Conservation (phyloP, 1,140 invertebrate species). For the Phymastichus coffea region DNA sequence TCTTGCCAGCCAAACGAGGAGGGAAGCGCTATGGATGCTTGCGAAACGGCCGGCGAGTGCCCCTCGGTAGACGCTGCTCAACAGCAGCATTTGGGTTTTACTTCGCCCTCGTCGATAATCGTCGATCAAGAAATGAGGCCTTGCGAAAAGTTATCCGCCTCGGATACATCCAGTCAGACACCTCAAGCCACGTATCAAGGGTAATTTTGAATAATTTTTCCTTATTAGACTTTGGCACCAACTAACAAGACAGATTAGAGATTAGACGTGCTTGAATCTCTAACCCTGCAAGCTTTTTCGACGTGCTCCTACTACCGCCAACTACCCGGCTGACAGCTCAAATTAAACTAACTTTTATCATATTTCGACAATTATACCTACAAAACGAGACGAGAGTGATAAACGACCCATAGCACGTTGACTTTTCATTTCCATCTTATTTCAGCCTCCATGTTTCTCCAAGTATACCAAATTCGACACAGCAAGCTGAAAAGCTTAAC, state of each 20-base stretch:
- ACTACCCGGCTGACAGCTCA: background rate
- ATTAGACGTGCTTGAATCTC: too few species aligned
- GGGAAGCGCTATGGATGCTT: constrained; percentile 3
- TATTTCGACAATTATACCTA: too few species aligned
- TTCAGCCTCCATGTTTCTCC: constrained; percentile 5
- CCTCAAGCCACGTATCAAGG: constrained; percentile 3
- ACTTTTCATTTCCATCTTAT: constrained; percentile 1
- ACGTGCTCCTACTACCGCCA: too few species aligned
- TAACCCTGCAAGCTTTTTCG: too few species aligned
- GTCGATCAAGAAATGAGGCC: constrained; percentile 48
- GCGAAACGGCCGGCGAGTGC: background rate
- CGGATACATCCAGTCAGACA: background rate
- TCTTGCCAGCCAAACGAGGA: background rate
- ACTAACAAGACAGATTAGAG: too few species aligned
- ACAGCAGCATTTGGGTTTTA: background rate
- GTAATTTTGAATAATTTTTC: constrained; percentile 14
- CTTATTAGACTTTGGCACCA: too few species aligned
- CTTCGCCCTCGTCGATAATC: constrained; percentile 17
- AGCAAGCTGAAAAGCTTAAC: background rate
- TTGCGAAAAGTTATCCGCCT: constrained; percentile 36
- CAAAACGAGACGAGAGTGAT: too few species aligned
- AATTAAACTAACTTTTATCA: background rate
- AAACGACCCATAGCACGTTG: too few species aligned
- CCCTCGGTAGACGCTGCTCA: background rate
- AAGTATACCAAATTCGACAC: background rate